Percentiles rank a stretch among this genome's conserved stretches.
These are phyloP conservation scores for Harpagifer antarcticus DNA, from an alignment of 2,797 vertebrate species.

Conservation along the genomic window DNA sequence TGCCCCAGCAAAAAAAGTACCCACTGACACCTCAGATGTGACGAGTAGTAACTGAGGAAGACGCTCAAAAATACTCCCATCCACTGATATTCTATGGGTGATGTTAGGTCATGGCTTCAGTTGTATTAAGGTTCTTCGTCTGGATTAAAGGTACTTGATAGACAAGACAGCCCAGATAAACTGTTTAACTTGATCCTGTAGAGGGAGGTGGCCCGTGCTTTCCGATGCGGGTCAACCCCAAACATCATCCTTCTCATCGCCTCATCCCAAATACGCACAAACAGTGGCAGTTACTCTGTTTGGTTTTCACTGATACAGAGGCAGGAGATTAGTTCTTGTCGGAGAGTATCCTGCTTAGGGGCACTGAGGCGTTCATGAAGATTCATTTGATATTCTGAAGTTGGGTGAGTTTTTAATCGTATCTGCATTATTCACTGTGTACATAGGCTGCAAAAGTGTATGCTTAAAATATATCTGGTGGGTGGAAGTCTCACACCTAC, in stretches of 20 bases:
- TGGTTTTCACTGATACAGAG: slow-evolving; percentile 36
- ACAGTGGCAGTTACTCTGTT: slow-evolving; percentile 36
- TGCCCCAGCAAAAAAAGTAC: slow-evolving; percentile 7
- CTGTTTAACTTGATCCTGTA: slow-evolving; percentile 52
- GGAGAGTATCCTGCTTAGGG: slow-evolving; percentile 8
- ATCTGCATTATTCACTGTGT: slow-evolving; percentile 5
- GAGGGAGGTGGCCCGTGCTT: slow-evolving; percentile 44
- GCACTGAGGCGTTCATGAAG: slow-evolving; percentile 17
- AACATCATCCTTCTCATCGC: slow-evolving; percentile 29
- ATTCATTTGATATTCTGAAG: slow-evolving; percentile 15
- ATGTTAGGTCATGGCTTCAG: slow-evolving; percentile 9
- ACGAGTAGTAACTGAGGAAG: neutral
- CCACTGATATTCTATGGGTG: neutral
- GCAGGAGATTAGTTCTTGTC: slow-evolving; percentile 25
- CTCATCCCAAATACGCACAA: slow-evolving; percentile 26
- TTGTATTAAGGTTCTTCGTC: slow-evolving; percentile 10
- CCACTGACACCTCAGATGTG: neutral
- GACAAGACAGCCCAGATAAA: slow-evolving; percentile 11
- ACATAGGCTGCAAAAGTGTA: neutral
- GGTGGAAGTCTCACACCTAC: neutral
- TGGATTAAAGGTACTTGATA: slow-evolving; percentile 14
- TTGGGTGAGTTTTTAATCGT: slow-evolving; percentile 63
- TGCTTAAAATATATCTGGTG: too few relatives aligned
- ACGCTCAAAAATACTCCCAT: neutral
- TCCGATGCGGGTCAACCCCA: slow-evolving; percentile 14